Evolutionary conservation across 2,888 invertebrate genomes (phyloP).

Genomic region (Drosophila bunnanda): DNA sequence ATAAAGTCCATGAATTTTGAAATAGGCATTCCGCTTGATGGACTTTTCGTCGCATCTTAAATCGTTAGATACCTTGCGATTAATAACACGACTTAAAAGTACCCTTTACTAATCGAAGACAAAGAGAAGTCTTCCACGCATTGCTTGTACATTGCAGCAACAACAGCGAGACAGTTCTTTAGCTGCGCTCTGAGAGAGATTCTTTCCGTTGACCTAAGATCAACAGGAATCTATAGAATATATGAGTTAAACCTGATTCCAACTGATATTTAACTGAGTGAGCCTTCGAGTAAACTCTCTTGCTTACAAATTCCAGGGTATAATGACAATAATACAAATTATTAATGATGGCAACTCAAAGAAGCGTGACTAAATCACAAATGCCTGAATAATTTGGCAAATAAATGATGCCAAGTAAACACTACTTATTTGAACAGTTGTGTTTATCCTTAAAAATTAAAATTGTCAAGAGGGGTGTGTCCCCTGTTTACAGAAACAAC

Average conservation of each 20-base stretch:
- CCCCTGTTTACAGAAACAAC: not conserved
- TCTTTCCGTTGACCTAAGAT: no score
- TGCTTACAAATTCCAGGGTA: not conserved
- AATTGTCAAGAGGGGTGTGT: no score
- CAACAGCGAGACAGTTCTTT: no score
- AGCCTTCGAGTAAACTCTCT: not conserved
- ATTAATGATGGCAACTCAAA: slow-evolving; percentile 48
- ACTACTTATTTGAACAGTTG: not conserved
- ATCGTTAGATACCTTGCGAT: not conserved
- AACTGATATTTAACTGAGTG: no score
- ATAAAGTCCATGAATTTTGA: slow-evolving; percentile 27
- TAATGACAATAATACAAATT: slow-evolving; percentile 15
- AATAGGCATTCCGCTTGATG: slow-evolving; percentile 25
- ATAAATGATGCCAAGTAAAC: not conserved
- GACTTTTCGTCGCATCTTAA: slow-evolving; percentile 1
- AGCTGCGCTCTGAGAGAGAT: no score
- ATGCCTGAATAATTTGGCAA: slow-evolving; percentile 43
- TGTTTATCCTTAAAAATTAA: not conserved
- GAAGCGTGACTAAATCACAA: slow-evolving; percentile 32
- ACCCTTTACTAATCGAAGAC: not conserved
- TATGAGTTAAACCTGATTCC: no score
- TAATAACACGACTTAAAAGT: not conserved
- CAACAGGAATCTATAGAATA: no score
- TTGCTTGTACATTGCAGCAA: not conserved
- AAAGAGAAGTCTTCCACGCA: not conserved